Percentiles rank a stretch among this genome's conserved stretches.
phyloP scores from a whole-genome alignment of 2,113 vertebrate species.

The Oncorhynchus gorbuscha region DNA sequence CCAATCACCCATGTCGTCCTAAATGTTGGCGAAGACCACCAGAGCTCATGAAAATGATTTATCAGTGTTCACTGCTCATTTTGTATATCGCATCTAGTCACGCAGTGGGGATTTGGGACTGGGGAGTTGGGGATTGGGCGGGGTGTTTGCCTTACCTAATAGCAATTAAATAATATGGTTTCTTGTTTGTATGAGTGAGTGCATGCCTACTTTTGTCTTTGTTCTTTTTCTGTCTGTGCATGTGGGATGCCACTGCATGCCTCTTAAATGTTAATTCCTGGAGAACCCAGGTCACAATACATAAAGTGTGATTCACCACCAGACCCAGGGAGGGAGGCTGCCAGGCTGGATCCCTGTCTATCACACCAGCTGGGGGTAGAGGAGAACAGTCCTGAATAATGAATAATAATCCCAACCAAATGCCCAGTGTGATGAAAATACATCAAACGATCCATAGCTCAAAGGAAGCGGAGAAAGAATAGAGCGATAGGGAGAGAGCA shows the following conservation, averaged over 20 bases:
- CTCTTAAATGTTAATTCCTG: neutral
- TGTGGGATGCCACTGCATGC: too few species aligned
- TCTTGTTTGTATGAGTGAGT: neutral
- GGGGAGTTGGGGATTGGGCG: neutral
- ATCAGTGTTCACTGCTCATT: neutral
- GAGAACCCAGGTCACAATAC: neutral
- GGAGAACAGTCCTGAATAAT: conserved; percentile 10
- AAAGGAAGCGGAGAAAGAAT: neutral
- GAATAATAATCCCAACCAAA: conserved; percentile 12
- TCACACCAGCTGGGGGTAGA: neutral
- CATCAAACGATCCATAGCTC: neutral
- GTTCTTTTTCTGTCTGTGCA: too few species aligned
- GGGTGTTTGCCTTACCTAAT: neutral
- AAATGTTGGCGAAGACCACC: neutral
- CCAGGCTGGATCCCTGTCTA: neutral
- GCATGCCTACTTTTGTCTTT: too few species aligned
- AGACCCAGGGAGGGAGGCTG: neutral
- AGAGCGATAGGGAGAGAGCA: too few species aligned
- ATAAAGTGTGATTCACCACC: conserved; percentile 1
- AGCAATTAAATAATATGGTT: neutral
- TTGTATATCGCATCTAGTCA: neutral
- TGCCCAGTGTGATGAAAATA: conserved; percentile 14
- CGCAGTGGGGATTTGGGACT: neutral
- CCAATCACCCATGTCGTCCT: neutral
- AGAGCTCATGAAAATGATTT: neutral